Conservation (phyloP, 2,113 vertebrate genomes). For the Bombycilla garrulus region DNA sequence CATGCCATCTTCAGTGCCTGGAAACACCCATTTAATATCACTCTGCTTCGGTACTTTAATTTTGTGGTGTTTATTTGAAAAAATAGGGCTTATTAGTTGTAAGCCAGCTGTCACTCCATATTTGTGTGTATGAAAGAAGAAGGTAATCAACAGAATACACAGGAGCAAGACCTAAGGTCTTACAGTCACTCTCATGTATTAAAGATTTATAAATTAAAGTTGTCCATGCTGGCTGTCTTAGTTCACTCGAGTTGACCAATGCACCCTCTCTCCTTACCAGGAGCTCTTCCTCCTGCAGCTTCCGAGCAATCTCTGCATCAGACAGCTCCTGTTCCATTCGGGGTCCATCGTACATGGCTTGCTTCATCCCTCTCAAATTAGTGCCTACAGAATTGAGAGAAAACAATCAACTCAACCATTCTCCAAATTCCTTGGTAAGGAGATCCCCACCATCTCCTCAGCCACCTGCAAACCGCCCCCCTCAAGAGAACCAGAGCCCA, state of each 20-base stretch:
- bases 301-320: constrained; percentile 92
- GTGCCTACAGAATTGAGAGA: constrained; percentile 49
- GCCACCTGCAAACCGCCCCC: neutral
- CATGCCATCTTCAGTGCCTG: neutral
- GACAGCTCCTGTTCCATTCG: constrained; percentile 80
- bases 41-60: neutral
- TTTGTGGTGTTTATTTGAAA: neutral
- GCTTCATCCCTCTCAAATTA: constrained; percentile 50
- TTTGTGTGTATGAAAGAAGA: rapidly evolving
- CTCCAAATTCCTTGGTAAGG: neutral
- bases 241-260: neutral
- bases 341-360: constrained; percentile 72
- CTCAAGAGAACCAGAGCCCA: neutral
- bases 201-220: neutral
- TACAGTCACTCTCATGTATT: neutral
- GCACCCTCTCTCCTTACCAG: constrained; percentile 72
- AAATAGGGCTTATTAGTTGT: neutral
- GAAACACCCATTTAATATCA: neutral
- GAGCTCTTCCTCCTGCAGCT: constrained; percentile 90
- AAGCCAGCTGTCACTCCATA: neutral
- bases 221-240: neutral
- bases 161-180: neutral
- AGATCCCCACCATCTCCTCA: neutral
- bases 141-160: neutral
- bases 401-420: neutral